Evolutionary conservation across 2,797 vertebrate species (phyloP).

Genomic region (Alfaro cultratus): DNA sequence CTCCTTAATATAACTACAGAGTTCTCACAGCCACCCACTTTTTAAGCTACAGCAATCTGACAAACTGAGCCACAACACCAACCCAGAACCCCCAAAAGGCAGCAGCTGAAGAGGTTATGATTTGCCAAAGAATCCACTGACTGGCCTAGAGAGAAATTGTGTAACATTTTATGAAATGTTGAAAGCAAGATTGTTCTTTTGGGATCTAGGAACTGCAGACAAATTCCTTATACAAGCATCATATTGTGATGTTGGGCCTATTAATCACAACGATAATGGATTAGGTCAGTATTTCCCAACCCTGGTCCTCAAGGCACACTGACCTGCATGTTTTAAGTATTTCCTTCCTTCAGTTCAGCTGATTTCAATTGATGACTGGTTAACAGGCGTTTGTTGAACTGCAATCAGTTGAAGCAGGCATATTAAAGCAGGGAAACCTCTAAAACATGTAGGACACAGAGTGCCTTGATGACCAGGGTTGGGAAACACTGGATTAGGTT

Average conservation of each 20-base stretch:
- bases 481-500: not conserved
- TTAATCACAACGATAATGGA: not conserved
- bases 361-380: no score
- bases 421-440: no score
- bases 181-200: not conserved
- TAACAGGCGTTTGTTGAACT: no score
- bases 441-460: no score
- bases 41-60: not conserved
- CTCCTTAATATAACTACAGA: not conserved
- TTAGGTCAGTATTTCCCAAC: no score
- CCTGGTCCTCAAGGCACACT: no score
- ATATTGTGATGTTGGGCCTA: not conserved
- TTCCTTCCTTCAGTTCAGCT: no score
- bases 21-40: not conserved
- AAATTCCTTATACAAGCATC: not conserved
- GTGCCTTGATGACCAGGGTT: no score
- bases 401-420: no score
- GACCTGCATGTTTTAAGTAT: no score
- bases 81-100: not conserved
- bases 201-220: not conserved
- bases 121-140: not conserved
- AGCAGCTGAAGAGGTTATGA: not conserved
- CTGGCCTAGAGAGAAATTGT: not conserved
- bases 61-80: not conserved
- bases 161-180: not conserved